These are phyloP conservation scores for Erebia palarica DNA, from an alignment of 2,888 invertebrate genomes.

Conservation along the genomic window DNA sequence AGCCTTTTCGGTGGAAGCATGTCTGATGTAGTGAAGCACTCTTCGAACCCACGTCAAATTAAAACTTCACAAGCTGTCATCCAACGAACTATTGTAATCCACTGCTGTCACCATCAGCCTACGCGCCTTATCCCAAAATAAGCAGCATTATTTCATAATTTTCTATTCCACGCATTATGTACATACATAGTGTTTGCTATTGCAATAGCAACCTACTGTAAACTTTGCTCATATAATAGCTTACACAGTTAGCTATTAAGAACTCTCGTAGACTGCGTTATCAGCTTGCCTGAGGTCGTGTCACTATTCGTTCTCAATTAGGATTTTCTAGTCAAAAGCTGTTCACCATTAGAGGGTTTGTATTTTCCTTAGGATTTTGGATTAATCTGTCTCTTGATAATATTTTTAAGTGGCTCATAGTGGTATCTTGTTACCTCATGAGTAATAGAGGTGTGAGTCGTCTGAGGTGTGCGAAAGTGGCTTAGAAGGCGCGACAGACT, in stretches of 20 bases:
- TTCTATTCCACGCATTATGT: constrained; percentile 30
- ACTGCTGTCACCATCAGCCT: constrained; percentile 21
- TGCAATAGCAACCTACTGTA: constrained; percentile 41
- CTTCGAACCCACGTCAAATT: constrained; percentile 36
- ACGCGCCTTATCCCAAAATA: constrained; percentile 25
- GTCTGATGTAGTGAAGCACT: constrained; percentile 23
- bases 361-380: not conserved
- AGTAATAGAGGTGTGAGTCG: constrained; percentile 35
- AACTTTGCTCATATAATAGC: constrained; percentile 53
- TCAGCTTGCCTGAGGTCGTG: constrained; percentile 70
- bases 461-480: constrained; percentile 54
- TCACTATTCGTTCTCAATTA: constrained; percentile 60
- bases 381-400: not conserved
- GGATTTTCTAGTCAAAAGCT: constrained; percentile 25
- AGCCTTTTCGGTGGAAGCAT: constrained; percentile 9
- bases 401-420: not conserved
- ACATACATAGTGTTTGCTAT: constrained; percentile 38
- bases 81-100: constrained; percentile 10
- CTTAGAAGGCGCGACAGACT: constrained; percentile 63
- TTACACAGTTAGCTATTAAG: constrained; percentile 54
- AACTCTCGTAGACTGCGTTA: constrained; percentile 66
- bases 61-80: constrained; percentile 24
- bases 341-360: not conserved
- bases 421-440: constrained; percentile 3
- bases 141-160: constrained; percentile 35